phyloP scores from a whole-genome alignment of 2,888 invertebrate genomes.

The Prosopocoilus inquinatus region DNA sequence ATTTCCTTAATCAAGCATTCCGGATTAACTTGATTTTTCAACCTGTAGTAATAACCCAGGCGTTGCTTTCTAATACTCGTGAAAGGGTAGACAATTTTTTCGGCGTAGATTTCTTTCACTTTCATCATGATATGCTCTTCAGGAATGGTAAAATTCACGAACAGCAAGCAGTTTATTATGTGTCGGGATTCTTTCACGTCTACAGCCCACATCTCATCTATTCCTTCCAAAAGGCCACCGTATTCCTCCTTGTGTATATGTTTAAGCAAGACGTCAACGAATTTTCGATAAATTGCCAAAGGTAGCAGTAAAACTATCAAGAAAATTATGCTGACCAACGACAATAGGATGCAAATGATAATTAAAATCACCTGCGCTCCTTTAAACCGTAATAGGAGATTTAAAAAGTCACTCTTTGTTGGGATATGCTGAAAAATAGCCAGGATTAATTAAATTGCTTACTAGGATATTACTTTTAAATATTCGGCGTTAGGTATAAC shows the following conservation, averaged over 20 bases:
- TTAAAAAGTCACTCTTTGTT: not conserved
- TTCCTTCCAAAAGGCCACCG: slow-evolving; percentile 11
- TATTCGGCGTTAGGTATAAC: too few relatives aligned
- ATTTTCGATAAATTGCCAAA: slow-evolving; percentile 6
- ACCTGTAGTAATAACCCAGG: slow-evolving; percentile 12
- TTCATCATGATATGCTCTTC: slow-evolving; percentile 3
- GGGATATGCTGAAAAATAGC: not conserved
- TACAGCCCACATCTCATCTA: slow-evolving; percentile 13
- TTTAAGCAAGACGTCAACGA: slow-evolving; percentile 5
- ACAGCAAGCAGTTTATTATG: slow-evolving; percentile 9
- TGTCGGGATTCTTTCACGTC: slow-evolving; percentile 11
- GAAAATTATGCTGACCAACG: not conserved
- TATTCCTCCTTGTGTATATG: slow-evolving; percentile 9
- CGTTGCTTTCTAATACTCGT: slow-evolving; percentile 2
- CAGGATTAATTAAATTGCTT: not conserved
- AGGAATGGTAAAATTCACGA: slow-evolving; percentile 9
- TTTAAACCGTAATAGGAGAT: too few relatives aligned
- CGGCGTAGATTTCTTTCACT: slow-evolving; percentile 7
- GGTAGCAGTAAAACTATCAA: slow-evolving; percentile 4
- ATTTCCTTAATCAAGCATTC: slow-evolving; percentile 6
- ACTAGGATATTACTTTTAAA: too few relatives aligned
- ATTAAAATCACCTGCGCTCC: not conserved
- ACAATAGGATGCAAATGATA: not conserved
- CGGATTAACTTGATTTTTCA: slow-evolving; percentile 1
- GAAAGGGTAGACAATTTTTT: slow-evolving; percentile 4